A percentile compares a stretch with the other conserved stretches of the same genome.
phyloP scores from a whole-genome alignment of 2,888 invertebrate species.

The Drosophila nigricruria region DNA sequence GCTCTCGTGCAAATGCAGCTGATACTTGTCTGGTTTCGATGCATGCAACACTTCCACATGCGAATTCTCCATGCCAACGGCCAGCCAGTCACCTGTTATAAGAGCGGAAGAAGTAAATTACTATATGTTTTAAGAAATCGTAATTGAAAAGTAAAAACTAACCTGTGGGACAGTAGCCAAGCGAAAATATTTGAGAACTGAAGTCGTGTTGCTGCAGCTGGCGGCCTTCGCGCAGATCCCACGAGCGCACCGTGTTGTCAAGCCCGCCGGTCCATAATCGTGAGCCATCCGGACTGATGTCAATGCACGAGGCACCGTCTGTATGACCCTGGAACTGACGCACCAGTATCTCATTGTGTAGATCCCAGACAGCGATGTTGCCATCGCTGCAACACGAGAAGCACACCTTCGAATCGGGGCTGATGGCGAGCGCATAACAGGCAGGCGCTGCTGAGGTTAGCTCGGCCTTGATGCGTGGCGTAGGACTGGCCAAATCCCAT shows the following conservation, averaged over 20 bases:
- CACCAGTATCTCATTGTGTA: conserved; percentile 95
- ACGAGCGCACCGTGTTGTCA: conserved; percentile 98
- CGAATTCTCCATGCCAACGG: conserved; percentile 99
- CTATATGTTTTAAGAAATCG: neutral
- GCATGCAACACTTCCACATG: conserved; percentile 97
- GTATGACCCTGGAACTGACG: conserved; percentile 98
- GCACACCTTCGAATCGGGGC: conserved; percentile 98
- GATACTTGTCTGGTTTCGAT: conserved; percentile 97
- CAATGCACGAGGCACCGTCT: conserved; percentile 99
- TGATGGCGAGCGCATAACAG: conserved; percentile 98
- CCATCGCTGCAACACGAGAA: conserved; percentile 99
- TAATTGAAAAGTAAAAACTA: conserved; percentile 1
- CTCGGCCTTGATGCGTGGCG: conserved; percentile 96
- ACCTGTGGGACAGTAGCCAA: conserved; percentile 97
- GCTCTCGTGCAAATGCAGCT: conserved; percentile 97
- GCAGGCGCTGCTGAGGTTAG: conserved; percentile 96
- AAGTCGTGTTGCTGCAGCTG: conserved; percentile 98
- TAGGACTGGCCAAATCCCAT: conserved; percentile 97
- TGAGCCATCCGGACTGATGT: conserved; percentile 96
- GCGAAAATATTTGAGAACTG: conserved; percentile 94
- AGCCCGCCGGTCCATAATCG: conserved; percentile 97
- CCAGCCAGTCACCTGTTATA: conserved; percentile 93
- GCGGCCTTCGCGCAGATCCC: conserved; percentile 97
- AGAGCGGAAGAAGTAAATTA: neutral
- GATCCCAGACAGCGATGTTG: conserved; percentile 98